Evolutionary conservation across 2,113 vertebrate genomes (phyloP), one percentile per base, ranked within the genome.

Genomic region (Rhea americana): DNA sequence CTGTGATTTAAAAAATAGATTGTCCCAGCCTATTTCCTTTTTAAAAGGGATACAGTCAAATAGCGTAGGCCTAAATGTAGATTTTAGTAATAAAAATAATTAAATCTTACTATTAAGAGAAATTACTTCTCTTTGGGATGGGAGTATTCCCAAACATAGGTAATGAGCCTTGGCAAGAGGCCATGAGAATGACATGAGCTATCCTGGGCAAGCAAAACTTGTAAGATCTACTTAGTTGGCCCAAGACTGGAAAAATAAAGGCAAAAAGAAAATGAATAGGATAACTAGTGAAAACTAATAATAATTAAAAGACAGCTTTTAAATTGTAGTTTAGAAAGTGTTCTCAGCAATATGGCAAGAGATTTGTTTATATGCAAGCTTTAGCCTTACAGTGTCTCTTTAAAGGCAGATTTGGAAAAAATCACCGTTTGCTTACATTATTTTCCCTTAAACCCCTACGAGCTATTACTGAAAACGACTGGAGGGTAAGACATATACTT

Each of bases 131-230:
- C 30, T 25, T 45, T 45, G 39, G 62, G 16, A 51, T 62, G 62
- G 45, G 5, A 70, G 4, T 63, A 13, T 15, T 77, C 63, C 85
- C 72, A 75, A 83, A 43, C 15, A 53, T 5, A 45, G 80, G 51
- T 41, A 35, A 17, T 7, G 80, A 87, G 24, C 55, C 58, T 11
- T 25, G 67, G 61, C 35, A 78, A 68, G 62, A 25, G 83, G 6
- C 0, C 13, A 82, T 61, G 53, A 89, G 22, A 86, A 53, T 9
- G 32, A 59, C 0, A 0, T 11, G 48, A 74, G 13, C 39, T 71
- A 14, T 13, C 18, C 32, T 26, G 32, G 88, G 43, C 12, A 35
- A 91, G 56, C 35, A 67, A 65, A 86, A 53, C 25, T 39, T 37
- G 62, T 26, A 16, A 66, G 41, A 50, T 47, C 45, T 82, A 13